phyloP scores from a whole-genome alignment of 2,888 invertebrate species.

The Hydriomena furcata region DNA sequence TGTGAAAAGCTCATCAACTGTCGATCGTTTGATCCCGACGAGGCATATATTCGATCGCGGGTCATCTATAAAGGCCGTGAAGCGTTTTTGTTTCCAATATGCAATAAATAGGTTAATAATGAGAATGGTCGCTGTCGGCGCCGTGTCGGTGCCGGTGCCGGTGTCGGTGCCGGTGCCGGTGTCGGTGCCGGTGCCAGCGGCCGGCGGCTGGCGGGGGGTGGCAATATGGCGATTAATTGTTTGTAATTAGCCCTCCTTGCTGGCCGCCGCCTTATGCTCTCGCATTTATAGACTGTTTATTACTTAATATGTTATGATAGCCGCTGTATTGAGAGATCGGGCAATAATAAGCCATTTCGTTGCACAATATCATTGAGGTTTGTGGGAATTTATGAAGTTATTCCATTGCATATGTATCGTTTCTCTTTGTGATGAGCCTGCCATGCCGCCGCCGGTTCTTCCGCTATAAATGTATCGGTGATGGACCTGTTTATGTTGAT shows the following conservation, averaged over 20 bases:
- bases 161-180: constrained; percentile 47
- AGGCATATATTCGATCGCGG: constrained; percentile 2
- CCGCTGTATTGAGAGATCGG: constrained; percentile 46
- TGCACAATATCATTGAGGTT: constrained; percentile 41
- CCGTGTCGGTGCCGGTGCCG: too few species aligned
- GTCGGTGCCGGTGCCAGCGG: constrained; percentile 35
- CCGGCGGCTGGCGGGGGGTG: constrained; percentile 52
- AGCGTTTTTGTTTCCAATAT: constrained; percentile 69
- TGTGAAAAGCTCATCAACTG: constrained; percentile 24
- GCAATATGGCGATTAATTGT: constrained; percentile 69
- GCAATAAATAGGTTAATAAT: constrained; percentile 71
- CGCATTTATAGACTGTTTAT: constrained; percentile 75
- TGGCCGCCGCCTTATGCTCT: constrained; percentile 42
- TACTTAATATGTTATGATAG: constrained; percentile 72
- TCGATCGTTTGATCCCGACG: constrained; percentile 15
- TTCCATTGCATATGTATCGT: constrained; percentile 9
- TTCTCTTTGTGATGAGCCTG: constrained; percentile 3
- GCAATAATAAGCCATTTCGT: constrained; percentile 42
- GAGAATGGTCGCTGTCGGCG: too few species aligned
- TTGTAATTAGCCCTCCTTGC: constrained; percentile 66
- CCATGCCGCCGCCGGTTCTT: background rate
- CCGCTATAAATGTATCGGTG: background rate
- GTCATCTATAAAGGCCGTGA: constrained; percentile 47
- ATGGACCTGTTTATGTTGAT: constrained; percentile 6
- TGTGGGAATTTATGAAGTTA: constrained; percentile 45